Evolutionary conservation across 2,888 invertebrate genomes (phyloP).

Genomic region (Sarcophaga rosellei): DNA sequence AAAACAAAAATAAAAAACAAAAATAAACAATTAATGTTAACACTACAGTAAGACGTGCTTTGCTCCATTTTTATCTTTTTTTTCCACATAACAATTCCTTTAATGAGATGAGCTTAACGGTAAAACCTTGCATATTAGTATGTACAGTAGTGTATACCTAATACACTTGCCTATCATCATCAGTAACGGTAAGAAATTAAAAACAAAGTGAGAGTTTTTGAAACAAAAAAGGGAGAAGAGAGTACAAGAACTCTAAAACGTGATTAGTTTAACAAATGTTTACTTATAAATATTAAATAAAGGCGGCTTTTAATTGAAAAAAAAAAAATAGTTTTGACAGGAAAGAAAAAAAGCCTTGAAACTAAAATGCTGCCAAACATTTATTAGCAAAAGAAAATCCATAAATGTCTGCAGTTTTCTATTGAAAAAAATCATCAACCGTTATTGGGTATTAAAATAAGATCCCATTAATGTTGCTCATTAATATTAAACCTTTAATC

Average conservation of each 20-base stretch:
- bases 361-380: not conserved
- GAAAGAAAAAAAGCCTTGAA: not conserved
- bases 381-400: not conserved
- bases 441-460: not conserved
- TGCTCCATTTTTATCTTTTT: too few species aligned
- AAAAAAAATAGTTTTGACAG: not conserved
- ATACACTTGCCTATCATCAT: too few species aligned
- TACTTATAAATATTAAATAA: not conserved
- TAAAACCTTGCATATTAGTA: not conserved
- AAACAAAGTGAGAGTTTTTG: too few species aligned
- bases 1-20: too few species aligned
- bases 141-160: too few species aligned
- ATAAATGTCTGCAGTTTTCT: not conserved
- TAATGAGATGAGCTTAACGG: slow-evolving; percentile 45
- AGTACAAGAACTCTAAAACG: slow-evolving; percentile 67
- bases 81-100: slow-evolving; percentile 1
- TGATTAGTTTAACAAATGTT: slow-evolving; percentile 65
- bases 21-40: too few species aligned
- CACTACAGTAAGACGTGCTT: too few species aligned
- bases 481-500: not conserved
- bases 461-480: not conserved
- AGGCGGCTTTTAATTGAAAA: not conserved
- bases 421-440: not conserved
- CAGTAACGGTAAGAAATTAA: too few species aligned
- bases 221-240: not conserved